Evolutionary conservation across 2,113 vertebrate genomes (phyloP), one percentile per base, ranked within the genome.

Genomic region (Hippotragus niger): DNA sequence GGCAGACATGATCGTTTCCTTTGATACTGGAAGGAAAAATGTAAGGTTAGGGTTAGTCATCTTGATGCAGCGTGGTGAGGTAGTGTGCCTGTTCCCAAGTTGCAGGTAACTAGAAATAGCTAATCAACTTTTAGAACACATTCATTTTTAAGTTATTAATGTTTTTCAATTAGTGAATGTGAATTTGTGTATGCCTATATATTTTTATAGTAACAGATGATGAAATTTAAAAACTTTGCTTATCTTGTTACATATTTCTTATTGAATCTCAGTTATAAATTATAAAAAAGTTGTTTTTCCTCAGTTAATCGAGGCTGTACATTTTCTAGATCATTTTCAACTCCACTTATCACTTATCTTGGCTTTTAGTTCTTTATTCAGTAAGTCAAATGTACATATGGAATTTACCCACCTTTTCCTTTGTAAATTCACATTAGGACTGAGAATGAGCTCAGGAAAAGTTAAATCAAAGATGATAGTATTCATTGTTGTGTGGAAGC

Each of bases 381-480:
- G n/a, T 82, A 81, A 88, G 74, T 88, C 40, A 97, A 76, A 74
- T 90, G 8, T 7, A 7, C 43, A 33, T 64, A 13, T 21, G 50
- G 29, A 52, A 74, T 86, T 55, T 80, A 85, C 52, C 57, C 87
- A 10, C 25, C 97, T 94, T 82, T 71, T 81, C 90, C 40, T 74
- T 33, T 87, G 3, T 90, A 92, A 67, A 57, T 87, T 90, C 57
- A 90, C 23, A 31, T 87, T 58, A 95, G 29, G 47, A 23, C 50
- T 95, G 43, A 92, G 92, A 96, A 86, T 89, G 64, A 95, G 23
- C 62, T 40, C 13, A 82, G 88, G 88, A 95, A 84, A 97, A 96
- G 74, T 88, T 93, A 97, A 91, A 76, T 64, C 45, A 80, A 31
- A 55, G 21, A 33, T 92, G 74, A 76, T 50, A 90, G 43, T 85